Conservation (phyloP, 2,888 invertebrate species). For the Tetropium fuscum region DNA sequence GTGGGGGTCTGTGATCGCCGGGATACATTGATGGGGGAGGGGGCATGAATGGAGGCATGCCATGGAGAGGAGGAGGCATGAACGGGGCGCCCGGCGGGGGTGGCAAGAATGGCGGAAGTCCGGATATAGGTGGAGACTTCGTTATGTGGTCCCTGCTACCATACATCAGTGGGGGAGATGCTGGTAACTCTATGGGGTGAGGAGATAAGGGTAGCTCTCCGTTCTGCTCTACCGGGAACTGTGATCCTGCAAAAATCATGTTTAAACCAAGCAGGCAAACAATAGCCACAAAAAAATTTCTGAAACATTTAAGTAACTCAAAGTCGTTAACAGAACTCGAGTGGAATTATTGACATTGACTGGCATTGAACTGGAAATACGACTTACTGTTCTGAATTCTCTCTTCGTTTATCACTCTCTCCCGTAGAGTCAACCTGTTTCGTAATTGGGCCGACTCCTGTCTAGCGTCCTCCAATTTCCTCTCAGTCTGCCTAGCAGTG, state of each 20-base stretch:
- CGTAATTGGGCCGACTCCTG: slow-evolving; percentile 77
- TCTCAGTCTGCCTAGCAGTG: slow-evolving; percentile 82
- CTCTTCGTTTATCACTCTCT: slow-evolving; percentile 67
- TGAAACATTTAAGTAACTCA: too few species aligned
- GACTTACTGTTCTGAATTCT: slow-evolving; percentile 68
- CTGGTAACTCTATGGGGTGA: slow-evolving; percentile 65
- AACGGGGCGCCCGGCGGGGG: slow-evolving; percentile 77
- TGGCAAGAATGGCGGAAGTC: slow-evolving; percentile 72
- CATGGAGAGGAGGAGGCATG: slow-evolving; percentile 68
- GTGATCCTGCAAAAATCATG: slow-evolving; percentile 64
- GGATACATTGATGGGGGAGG: slow-evolving; percentile 64
- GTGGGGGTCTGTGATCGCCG: slow-evolving; percentile 70
- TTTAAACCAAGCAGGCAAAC: background rate
- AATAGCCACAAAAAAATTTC: too few species aligned
- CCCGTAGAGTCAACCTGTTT: slow-evolving; percentile 71
- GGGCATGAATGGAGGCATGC: slow-evolving; percentile 65
- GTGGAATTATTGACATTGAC: too few species aligned
- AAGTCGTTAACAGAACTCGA: too few species aligned
- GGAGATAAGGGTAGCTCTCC: slow-evolving; percentile 67
- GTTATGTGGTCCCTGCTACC: slow-evolving; percentile 62
- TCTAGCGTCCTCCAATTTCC: slow-evolving; percentile 84
- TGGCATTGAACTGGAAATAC: too few species aligned
- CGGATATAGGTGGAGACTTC: slow-evolving; percentile 67
- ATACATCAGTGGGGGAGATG: slow-evolving; percentile 65
- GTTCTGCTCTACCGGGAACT: slow-evolving; percentile 69